Base-by-base conservation (phyloP, 2,888 invertebrate genomes). In the Microplitis manilae region DNA sequence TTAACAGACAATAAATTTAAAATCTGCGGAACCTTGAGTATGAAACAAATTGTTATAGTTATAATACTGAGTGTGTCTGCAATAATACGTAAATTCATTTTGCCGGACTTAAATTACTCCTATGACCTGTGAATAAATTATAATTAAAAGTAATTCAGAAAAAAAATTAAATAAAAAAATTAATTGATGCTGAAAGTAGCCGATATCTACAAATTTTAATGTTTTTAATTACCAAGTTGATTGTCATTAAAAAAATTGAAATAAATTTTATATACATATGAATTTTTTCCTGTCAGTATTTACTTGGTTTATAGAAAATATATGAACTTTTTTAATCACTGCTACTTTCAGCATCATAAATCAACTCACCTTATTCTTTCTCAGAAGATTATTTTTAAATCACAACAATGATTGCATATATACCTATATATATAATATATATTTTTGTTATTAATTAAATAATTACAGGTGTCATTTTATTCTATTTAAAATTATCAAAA, bases 11-110 rank as follows among this genome's bases (percentile, higher is more conserved):
- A 85, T 73, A 96, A 91, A 76, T 93, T 93, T 80, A 93, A 88
- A 79, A 97, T 96, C 91, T 97, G 96, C 0, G 96, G 96, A 71
- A 96, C 92, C 91, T 97, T 97, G 82, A 95, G 90, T 81, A 96
- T 92, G 73, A 96, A 91, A 87, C 96, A 96, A 86, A 95, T 93
- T 65, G 93, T 88, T 80, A 97, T 95, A 0, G 96, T 96, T n/a
- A 95, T 90, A 13, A 94, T 87, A 87, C 96, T 96, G 73, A 96
- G 88, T 71, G 92, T 84, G 86, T 94, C 92, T 2, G 93, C 86
- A 62, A 91, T 85, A 59, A 87, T 79, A 77, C 90, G 87, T 8
- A 89, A 73, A 75, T 82, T 61, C 79, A 82, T 80, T 70, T 79
- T 75, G 4, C 4, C 50, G 50, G 50, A 8, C 4, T 50, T 50